Conservation (phyloP, 2,888 invertebrate genomes). For the Tromatobia lineatoria region DNA sequence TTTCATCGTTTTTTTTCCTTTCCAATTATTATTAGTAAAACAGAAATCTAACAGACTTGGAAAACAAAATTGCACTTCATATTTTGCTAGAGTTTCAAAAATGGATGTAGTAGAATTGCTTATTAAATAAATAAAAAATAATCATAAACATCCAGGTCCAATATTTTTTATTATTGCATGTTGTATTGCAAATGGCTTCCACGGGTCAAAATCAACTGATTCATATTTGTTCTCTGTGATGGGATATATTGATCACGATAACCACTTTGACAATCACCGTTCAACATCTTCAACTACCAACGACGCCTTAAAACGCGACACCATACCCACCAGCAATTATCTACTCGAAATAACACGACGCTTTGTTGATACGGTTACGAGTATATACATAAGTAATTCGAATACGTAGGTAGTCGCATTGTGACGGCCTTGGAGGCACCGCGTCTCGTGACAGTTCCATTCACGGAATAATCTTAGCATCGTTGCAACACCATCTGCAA, state of each 20-base stretch:
- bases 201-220: background rate
- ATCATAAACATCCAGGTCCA: too few species aligned
- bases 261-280: background rate
- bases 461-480: constrained; percentile 14
- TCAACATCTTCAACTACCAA: background rate
- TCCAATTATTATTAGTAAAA: too few species aligned
- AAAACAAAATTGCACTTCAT: too few species aligned
- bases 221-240: background rate
- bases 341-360: background rate
- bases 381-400: background rate
- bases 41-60: too few species aligned
- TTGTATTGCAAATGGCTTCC: too few species aligned
- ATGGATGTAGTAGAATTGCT: too few species aligned
- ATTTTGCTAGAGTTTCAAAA: too few species aligned
- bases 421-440: constrained; percentile 11
- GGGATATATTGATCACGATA: too few species aligned
- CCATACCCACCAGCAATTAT: background rate
- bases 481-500: background rate
- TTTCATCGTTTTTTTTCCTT: too few species aligned
- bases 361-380: constrained; percentile 24
- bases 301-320: background rate
- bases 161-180: too few species aligned
- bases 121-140: too few species aligned
- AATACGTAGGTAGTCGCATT: constrained; percentile 5
- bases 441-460: constrained; percentile 26